A percentile compares a stretch with the other conserved stretches of the same genome.
Evolutionary conservation across 2,113 vertebrate genomes (phyloP).

Genomic region (Mandrillus leucophaeus): DNA sequence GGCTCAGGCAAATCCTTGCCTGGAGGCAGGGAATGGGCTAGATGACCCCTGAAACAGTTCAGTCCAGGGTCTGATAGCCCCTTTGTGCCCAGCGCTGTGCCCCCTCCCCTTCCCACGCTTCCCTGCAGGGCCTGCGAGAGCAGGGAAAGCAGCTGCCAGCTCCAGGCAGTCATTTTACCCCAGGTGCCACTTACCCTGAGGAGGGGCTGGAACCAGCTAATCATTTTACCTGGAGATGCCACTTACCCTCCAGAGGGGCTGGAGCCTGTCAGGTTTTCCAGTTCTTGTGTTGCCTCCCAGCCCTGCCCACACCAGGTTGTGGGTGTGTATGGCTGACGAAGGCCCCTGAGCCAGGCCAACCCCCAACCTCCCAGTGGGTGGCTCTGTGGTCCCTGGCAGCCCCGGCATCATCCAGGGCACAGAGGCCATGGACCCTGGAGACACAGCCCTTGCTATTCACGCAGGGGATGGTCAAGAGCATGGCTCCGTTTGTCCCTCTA

Average conservation of each 20-base stretch:
- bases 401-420: background rate
- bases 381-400: background rate
- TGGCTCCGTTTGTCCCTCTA: rapidly evolving
- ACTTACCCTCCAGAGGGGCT: background rate
- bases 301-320: background rate
- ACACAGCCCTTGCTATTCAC: background rate
- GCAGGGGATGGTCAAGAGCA: background rate
- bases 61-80: background rate
- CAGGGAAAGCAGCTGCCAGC: too few species aligned
- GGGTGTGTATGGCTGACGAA: background rate
- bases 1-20: background rate
- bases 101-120: background rate
- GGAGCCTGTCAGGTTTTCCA: background rate
- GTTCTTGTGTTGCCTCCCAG: background rate
- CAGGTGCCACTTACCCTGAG: too few species aligned
- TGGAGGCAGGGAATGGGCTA: background rate
- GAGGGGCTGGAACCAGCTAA: too few species aligned
- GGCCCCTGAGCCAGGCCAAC: background rate
- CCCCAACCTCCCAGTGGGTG: background rate
- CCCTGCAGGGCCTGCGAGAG: background rate
- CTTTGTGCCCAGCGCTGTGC: background rate
- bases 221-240: too few species aligned
- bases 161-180: too few species aligned
- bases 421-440: background rate
- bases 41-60: background rate